phyloP scores from a whole-genome alignment of 2,888 invertebrate species.

The Netelia inedita region DNA sequence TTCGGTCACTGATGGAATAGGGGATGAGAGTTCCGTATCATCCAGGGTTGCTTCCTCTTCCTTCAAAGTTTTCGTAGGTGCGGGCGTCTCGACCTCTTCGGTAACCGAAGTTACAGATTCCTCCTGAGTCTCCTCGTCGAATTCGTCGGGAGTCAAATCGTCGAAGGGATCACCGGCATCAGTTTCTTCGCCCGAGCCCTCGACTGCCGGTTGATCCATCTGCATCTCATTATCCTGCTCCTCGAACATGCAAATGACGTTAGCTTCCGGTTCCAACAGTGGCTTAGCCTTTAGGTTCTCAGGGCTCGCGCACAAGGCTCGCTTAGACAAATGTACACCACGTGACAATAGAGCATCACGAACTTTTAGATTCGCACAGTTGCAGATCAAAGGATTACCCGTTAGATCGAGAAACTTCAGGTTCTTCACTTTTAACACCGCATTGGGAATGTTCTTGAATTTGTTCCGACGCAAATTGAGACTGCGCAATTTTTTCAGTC shows the following conservation, averaged over 20 bases:
- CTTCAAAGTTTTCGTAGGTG: slow-evolving; percentile 15
- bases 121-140: slow-evolving; percentile 37
- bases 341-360: slow-evolving; percentile 87
- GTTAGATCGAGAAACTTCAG: slow-evolving; percentile 89
- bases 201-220: slow-evolving; percentile 87
- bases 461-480: slow-evolving; percentile 89
- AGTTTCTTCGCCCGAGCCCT: slow-evolving; percentile 81
- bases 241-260: slow-evolving; percentile 77
- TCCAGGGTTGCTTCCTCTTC: slow-evolving; percentile 12
- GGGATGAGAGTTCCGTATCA: not conserved
- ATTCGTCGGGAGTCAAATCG: slow-evolving; percentile 45
- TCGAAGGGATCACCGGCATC: slow-evolving; percentile 73
- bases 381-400: slow-evolving; percentile 90
- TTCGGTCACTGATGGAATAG: slow-evolving; percentile 33
- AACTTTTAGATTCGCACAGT: slow-evolving; percentile 89
- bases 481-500: slow-evolving; percentile 87
- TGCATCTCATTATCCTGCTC: slow-evolving; percentile 84
- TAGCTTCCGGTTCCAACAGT: slow-evolving; percentile 87
- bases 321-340: slow-evolving; percentile 80
- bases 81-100: slow-evolving; percentile 33
- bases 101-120: slow-evolving; percentile 35
- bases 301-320: slow-evolving; percentile 87
- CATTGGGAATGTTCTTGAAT: slow-evolving; percentile 87
- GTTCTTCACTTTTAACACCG: slow-evolving; percentile 86
- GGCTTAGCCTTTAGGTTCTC: slow-evolving; percentile 86